Evolutionary conservation across 2,888 invertebrate genomes (phyloP).

Genomic region (Drosophila mayaguana): DNA sequence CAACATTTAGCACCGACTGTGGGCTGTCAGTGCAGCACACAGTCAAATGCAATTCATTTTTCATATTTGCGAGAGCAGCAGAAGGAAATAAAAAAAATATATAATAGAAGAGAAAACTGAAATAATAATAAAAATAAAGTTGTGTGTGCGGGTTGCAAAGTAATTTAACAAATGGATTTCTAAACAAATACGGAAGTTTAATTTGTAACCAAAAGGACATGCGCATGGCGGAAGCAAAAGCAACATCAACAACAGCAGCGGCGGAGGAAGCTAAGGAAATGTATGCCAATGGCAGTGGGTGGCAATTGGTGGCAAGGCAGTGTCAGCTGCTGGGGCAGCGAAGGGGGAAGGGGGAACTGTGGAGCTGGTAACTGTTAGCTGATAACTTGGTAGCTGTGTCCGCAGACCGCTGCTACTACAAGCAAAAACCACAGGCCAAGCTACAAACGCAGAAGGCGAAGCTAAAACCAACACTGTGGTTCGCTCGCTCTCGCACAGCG

Average conservation of each 20-base stretch:
- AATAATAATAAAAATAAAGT: constrained; percentile 45
- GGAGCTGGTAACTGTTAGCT: constrained; percentile 29
- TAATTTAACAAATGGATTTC: constrained; percentile 83
- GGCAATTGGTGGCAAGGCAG: background rate
- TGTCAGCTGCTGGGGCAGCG: constrained; percentile 1
- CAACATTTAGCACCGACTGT: constrained; percentile 46
- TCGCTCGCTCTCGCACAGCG: constrained; percentile 3
- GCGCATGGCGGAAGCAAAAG: constrained; percentile 57
- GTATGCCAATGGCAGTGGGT: constrained; percentile 71
- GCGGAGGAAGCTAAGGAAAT: constrained; percentile 71
- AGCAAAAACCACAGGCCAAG: constrained; percentile 73
- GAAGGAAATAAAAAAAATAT: background rate
- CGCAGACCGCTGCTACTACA: constrained; percentile 70
- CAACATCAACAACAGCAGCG: constrained; percentile 27
- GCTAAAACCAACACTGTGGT: constrained; percentile 62
- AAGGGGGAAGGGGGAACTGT: too few species aligned
- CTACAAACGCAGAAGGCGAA: constrained; percentile 63
- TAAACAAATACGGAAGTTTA: constrained; percentile 80
- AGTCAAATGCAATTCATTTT: constrained; percentile 75
- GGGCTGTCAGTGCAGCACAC: constrained; percentile 51
- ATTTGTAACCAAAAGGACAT: constrained; percentile 78
- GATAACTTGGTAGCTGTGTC: constrained; percentile 41
- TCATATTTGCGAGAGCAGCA: constrained; percentile 61
- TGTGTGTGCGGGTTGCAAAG: constrained; percentile 63
- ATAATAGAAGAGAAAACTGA: background rate